Base-by-base conservation (phyloP, 2,113 vertebrate genomes). In the Mus spicilegus region DNA sequence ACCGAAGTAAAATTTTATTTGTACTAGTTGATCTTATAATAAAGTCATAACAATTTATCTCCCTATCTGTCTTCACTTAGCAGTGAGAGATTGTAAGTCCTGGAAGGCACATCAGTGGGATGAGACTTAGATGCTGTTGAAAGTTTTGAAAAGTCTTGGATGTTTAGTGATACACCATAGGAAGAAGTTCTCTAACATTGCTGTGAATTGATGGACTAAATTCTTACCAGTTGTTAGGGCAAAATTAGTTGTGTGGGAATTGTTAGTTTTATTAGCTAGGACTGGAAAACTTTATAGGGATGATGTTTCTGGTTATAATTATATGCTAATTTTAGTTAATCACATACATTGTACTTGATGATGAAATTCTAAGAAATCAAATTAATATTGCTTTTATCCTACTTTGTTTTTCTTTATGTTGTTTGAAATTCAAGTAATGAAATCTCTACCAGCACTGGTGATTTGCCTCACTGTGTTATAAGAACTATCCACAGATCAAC, bases 391-490 rank as follows among this genome's bases (percentile, higher is more conserved):
- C 11, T 72, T 88, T 90, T 65, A 69, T 70, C 87, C 36, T 76
- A 56, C 49, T 87, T 80, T 94, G 8, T 16, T 92, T 90, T 94
- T 49, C 26, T 80, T 90, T 19, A 49, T 20, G n/a, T 78, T 84
- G 9, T 76, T 90, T 73, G 56, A 46, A 49, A 80, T 70, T 6
- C 5, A 78, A n/a, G 1, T 75, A 24, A 77, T 69, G 28, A 49
- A 70, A 88, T 85, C 28, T 80, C 56, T 14, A 39, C 19, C 36
- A 75, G 28, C 14, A 13, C 7, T 90, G 24, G n/a, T 75, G 61
- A 90, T 88, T 90, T 96, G 30, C 12, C 0, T 33, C 26, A 61
- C 9, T 82, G 5, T 5, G 61, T 87, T 95, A 17, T 56, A 36
- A 63, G 1, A 70, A 39, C 13, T 95, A 46, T 95, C 84, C 81